Evolutionary conservation across 2,797 vertebrate genomes (phyloP).

Genomic region (Aphelocoma californica): DNA sequence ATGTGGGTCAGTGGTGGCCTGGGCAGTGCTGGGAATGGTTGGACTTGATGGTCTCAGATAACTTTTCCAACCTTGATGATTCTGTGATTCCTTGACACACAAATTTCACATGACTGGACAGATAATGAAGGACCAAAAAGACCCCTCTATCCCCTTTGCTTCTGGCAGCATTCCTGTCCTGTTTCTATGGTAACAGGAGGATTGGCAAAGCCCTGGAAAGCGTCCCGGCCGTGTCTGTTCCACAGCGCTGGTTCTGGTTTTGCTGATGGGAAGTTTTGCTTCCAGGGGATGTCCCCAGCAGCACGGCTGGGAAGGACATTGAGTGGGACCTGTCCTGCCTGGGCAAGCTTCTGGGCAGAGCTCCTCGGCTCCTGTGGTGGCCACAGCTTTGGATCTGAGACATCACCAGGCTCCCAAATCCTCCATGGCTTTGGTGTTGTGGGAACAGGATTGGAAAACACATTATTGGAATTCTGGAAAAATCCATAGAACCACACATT

Average conservation of each 20-base stretch:
- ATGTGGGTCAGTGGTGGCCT: not conserved
- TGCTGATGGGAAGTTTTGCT: not conserved
- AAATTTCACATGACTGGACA: accelerated
- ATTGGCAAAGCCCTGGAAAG: not conserved
- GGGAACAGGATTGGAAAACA: not conserved
- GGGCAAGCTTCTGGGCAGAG: not conserved
- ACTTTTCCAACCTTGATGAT: not conserved
- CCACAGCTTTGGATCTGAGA: not conserved
- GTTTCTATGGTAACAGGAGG: not conserved
- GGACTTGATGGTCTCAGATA: not conserved
- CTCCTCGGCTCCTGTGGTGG: not conserved
- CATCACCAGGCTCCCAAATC: not conserved
- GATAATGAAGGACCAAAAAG: not conserved
- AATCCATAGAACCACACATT: not conserved
- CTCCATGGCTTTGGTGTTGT: not conserved
- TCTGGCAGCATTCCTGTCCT: not conserved
- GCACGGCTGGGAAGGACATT: not conserved
- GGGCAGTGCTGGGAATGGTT: not conserved
- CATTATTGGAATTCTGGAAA: not conserved
- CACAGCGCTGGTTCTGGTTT: not conserved
- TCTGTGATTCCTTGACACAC: not conserved
- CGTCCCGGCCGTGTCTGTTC: not conserved
- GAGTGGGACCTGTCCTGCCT: not conserved
- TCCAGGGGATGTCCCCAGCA: not conserved
- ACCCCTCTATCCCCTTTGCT: not conserved